Percentiles rank a stretch among this genome's conserved stretches.
Conservation (phyloP, 2,113 vertebrate species). For the Channa maculata region DNA sequence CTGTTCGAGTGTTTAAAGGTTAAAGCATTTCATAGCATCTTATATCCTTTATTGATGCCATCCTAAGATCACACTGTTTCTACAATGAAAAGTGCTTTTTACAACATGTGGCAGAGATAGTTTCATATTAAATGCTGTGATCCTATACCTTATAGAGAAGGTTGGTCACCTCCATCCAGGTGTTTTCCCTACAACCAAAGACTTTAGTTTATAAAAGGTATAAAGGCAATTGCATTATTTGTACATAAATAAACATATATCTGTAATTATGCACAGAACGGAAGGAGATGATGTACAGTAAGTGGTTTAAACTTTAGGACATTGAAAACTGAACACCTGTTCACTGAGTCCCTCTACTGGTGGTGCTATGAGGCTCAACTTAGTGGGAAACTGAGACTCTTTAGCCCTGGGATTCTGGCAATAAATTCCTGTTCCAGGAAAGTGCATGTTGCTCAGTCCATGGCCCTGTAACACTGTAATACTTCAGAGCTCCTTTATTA, state of each 20-base stretch:
- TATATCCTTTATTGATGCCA: conserved; percentile 15
- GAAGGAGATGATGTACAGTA: conserved; percentile 3
- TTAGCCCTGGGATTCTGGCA: conserved; percentile 34
- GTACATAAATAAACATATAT: conserved; percentile 55
- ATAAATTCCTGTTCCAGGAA: conserved; percentile 59
- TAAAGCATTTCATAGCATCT: conserved; percentile 1
- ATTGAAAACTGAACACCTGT: conserved; percentile 14
- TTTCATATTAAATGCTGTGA: conserved; percentile 16
- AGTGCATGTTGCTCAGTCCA: conserved; percentile 16
- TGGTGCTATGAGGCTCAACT: conserved; percentile 64
- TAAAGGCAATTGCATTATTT: conserved; percentile 3
- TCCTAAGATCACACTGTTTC: conserved; percentile 27
- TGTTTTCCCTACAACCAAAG: not conserved
- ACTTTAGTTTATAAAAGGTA: conserved; percentile 50
- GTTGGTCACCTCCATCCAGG: conserved; percentile 9
- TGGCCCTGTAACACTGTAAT: conserved; percentile 29
- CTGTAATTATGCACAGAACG: conserved; percentile 59
- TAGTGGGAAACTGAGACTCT: conserved; percentile 19
- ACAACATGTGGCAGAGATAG: conserved; percentile 22
- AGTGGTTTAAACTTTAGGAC: conserved; percentile 21
- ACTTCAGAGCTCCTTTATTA: conserved; percentile 34
- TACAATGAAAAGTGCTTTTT: conserved; percentile 51
- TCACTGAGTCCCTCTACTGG: conserved; percentile 31
- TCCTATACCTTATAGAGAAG: conserved; percentile 27
- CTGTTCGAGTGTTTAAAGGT: not conserved